Evolutionary conservation across 2,888 invertebrate genomes (phyloP).

Genomic region (Oxycera nigricornis): DNA sequence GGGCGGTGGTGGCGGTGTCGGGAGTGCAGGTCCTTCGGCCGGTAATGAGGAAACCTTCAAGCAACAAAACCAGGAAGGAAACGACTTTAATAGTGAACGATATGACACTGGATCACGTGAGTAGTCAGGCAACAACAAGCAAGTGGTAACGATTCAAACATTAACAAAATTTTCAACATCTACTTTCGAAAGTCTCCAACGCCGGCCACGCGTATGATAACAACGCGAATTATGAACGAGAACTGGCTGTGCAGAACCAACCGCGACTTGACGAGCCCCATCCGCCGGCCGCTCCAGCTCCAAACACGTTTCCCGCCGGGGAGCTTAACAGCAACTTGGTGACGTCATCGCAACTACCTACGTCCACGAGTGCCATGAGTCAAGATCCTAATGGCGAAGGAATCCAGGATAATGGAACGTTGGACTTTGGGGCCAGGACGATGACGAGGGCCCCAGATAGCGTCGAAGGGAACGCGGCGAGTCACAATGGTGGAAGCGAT

Average conservation of each 20-base stretch:
- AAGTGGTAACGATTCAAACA: background rate
- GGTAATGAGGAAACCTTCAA: background rate
- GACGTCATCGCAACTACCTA: slow-evolving; percentile 20
- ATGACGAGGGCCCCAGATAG: background rate
- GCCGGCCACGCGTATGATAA: slow-evolving; percentile 19
- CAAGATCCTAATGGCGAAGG: background rate
- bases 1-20: background rate
- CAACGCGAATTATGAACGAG: slow-evolving; percentile 34
- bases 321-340: slow-evolving; percentile 14
- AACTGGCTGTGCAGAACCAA: slow-evolving; percentile 35
- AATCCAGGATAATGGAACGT: background rate
- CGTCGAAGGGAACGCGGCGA: background rate
- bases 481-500: slow-evolving; percentile 10
- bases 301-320: slow-evolving; percentile 35
- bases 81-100: background rate
- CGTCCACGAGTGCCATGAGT: background rate
- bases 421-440: slow-evolving; percentile 3
- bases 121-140: background rate
- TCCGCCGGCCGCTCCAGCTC: slow-evolving; percentile 25
- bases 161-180: background rate
- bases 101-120: background rate
- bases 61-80: background rate
- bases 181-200: background rate
- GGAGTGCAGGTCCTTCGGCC: slow-evolving; percentile 13
- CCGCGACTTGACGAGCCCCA: slow-evolving; percentile 11